Evolutionary conservation across 2,888 invertebrate genomes (phyloP).

Genomic region (Trichopria drosophilae): DNA sequence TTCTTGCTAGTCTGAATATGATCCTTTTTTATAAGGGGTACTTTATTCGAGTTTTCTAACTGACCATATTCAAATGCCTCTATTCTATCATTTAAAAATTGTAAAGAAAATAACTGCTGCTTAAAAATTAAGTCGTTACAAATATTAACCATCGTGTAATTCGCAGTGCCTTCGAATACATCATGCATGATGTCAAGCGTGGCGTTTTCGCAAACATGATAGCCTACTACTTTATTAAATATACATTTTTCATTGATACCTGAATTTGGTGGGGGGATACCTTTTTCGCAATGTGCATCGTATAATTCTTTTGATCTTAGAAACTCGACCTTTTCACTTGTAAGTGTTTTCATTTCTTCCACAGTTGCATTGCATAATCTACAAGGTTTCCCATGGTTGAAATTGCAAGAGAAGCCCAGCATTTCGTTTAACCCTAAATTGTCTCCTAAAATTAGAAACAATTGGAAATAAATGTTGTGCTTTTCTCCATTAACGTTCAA

Average conservation of each 20-base stretch:
- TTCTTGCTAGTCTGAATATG: too few relatives aligned
- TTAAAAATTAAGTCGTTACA: too few relatives aligned
- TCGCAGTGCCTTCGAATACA: too few relatives aligned
- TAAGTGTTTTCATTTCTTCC: background rate
- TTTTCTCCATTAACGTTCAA: background rate
- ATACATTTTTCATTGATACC: background rate
- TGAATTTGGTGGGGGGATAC: background rate
- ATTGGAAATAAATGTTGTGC: background rate
- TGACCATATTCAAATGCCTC: background rate
- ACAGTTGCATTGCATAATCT: background rate
- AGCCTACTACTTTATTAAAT: too few relatives aligned
- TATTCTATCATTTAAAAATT: background rate
- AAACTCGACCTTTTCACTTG: background rate
- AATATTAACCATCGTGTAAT: too few relatives aligned
- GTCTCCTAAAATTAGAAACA: background rate
- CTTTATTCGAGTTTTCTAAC: background rate
- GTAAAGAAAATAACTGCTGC: background rate
- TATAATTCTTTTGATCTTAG: background rate
- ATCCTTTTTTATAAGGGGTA: too few relatives aligned
- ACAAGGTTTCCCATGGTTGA: background rate
- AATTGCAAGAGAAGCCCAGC: background rate
- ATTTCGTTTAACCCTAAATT: too few relatives aligned
- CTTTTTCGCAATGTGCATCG: background rate
- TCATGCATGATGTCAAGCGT: too few relatives aligned
- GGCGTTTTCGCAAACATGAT: background rate